Percentiles rank a stretch among this genome's conserved stretches.
Conservation (phyloP, 2,113 vertebrate genomes). For the Larimichthys crocea region DNA sequence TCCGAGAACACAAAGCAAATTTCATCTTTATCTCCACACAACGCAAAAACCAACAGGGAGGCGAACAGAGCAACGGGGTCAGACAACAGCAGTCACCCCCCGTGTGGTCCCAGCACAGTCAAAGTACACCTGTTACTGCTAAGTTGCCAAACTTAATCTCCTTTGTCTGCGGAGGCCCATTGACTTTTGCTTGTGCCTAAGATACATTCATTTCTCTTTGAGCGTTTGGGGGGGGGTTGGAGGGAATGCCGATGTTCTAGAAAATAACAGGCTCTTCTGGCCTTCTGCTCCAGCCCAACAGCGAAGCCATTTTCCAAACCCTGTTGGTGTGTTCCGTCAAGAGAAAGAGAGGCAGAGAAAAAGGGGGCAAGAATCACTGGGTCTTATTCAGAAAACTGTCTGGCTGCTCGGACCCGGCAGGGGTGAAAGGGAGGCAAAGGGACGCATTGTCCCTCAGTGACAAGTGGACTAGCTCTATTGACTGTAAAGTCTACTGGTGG, state of each 20-base stretch:
- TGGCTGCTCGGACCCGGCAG: slow-evolving; percentile 81
- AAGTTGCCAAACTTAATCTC: slow-evolving; percentile 80
- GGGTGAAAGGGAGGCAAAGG: slow-evolving; percentile 81
- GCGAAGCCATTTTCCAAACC: slow-evolving; percentile 81
- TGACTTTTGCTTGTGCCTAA: slow-evolving; percentile 76
- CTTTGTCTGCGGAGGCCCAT: slow-evolving; percentile 76
- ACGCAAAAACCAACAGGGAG: slow-evolving; percentile 39
- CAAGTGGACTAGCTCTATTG: slow-evolving; percentile 88
- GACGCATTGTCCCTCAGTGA: slow-evolving; percentile 82
- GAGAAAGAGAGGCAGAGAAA: slow-evolving; percentile 76
- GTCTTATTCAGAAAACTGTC: slow-evolving; percentile 79
- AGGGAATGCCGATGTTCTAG: slow-evolving; percentile 59
- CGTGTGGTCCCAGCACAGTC: slow-evolving; percentile 71
- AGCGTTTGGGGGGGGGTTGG: slow-evolving; percentile 43
- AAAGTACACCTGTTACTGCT: slow-evolving; percentile 81
- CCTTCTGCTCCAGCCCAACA: slow-evolving; percentile 76
- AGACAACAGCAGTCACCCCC: slow-evolving; percentile 46
- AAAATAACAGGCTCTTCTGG: slow-evolving; percentile 74
- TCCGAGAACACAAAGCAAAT: slow-evolving; percentile 32
- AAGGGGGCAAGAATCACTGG: slow-evolving; percentile 82
- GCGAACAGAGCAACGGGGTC: slow-evolving; percentile 38
- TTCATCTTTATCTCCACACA: slow-evolving; percentile 44
- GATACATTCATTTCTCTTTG: slow-evolving; percentile 76
- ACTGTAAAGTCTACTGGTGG: slow-evolving; percentile 85
- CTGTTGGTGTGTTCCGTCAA: slow-evolving; percentile 80